Conservation (phyloP, 1,140 invertebrate species). For the Drosophila bipectinata region DNA sequence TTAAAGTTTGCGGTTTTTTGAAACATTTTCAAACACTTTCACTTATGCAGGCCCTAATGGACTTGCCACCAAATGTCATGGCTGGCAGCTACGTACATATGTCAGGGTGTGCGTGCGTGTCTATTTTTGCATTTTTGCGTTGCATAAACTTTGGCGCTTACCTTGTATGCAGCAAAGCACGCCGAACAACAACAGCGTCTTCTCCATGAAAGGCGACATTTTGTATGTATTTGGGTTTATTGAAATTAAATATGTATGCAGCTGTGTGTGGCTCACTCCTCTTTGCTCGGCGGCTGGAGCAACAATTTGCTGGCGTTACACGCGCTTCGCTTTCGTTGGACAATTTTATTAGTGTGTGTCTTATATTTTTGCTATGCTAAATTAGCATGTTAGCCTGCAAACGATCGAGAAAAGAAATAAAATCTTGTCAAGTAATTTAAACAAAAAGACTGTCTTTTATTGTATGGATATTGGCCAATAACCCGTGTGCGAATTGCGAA, state of each 20-base stretch:
- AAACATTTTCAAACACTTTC: conserved; percentile 5
- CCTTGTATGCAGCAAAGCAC: conserved; percentile 79
- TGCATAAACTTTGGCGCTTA: conserved; percentile 53
- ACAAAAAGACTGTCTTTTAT: neutral
- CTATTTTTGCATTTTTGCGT: conserved; percentile 30
- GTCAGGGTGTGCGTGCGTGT: conserved; percentile 4
- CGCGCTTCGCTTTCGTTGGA: conserved; percentile 31
- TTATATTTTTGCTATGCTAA: conserved; percentile 23
- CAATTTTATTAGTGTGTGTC: conserved; percentile 4
- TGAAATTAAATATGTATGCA: conserved; percentile 24
- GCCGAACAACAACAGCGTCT: conserved; percentile 70
- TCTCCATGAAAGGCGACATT: conserved; percentile 79
- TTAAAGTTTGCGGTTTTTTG: neutral
- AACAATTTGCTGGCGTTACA: conserved; percentile 31
- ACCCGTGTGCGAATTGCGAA: conserved; percentile 12
- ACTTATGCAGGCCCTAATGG: neutral
- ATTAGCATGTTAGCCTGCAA: conserved; percentile 45
- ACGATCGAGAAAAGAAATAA: neutral
- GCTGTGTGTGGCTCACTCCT: conserved; percentile 11
- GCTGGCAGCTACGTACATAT: neutral
- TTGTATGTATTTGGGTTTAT: conserved; percentile 32
- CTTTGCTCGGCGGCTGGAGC: conserved; percentile 25
- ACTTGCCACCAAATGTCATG: conserved; percentile 10
- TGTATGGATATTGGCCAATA: conserved; percentile 1
- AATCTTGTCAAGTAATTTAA: neutral